phyloP scores from a whole-genome alignment of 2,888 invertebrate genomes.

The Tenthredo mesomela region DNA sequence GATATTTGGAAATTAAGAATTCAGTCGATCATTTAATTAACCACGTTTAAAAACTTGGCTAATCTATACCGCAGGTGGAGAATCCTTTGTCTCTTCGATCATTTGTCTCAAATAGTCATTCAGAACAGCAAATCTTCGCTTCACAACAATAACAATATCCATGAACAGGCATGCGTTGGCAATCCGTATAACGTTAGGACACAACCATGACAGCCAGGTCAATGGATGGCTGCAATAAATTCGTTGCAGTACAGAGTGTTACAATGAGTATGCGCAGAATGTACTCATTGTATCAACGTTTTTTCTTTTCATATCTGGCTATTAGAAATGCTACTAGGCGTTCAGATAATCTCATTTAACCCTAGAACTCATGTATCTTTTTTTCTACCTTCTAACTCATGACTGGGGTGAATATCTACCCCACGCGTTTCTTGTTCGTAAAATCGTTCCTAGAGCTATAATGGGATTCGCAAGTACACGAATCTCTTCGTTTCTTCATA shows the following conservation, averaged over 20 bases:
- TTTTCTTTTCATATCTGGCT: too few relatives aligned
- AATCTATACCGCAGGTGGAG: background rate
- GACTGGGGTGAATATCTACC: too few relatives aligned
- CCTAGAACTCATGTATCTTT: too few relatives aligned
- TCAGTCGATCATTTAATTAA: background rate
- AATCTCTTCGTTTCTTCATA: too few relatives aligned
- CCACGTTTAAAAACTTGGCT: background rate
- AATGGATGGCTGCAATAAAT: background rate
- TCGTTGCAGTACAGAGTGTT: background rate
- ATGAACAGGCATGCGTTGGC: background rate
- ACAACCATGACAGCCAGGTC: constrained; percentile 10
- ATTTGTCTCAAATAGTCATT: constrained; percentile 34
- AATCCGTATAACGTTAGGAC: background rate
- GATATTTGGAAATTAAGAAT: too few relatives aligned
- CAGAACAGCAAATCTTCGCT: constrained; percentile 3
- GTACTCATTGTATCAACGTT: too few relatives aligned
- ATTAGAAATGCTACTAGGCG: background rate
- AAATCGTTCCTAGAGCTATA: too few relatives aligned
- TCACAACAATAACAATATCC: background rate
- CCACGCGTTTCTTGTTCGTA: too few relatives aligned
- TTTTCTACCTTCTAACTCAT: too few relatives aligned
- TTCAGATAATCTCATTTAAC: background rate
- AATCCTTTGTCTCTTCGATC: constrained; percentile 1
- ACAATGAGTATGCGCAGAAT: too few relatives aligned
- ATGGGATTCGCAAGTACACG: too few relatives aligned